Conservation (phyloP, 1,140 invertebrate species). For the Zaprionus lachaisei region DNA sequence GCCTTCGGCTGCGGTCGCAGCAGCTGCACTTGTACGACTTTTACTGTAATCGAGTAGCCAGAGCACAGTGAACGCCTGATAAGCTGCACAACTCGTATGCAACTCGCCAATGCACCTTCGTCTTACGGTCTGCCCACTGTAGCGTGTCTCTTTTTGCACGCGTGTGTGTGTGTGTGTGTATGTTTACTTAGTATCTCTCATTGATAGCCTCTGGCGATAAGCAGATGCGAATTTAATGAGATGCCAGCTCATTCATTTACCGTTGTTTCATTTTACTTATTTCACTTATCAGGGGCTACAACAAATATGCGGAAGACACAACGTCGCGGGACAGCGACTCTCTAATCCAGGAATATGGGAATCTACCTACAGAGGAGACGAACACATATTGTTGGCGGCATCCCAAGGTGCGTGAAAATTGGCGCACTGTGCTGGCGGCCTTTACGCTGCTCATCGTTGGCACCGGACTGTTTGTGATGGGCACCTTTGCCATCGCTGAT, state of each 20-base stretch:
- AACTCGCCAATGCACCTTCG: background rate
- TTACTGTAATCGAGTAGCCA: constrained; percentile 48
- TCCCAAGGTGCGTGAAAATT: constrained; percentile 93
- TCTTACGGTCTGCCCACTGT: constrained; percentile 2
- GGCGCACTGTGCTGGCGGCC: constrained; percentile 92
- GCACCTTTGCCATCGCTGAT: constrained; percentile 89
- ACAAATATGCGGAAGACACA: constrained; percentile 88
- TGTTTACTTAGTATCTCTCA: background rate
- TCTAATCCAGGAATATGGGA: constrained; percentile 90
- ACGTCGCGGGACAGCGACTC: constrained; percentile 92
- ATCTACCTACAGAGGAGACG: constrained; percentile 86
- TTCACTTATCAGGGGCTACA: constrained; percentile 86
- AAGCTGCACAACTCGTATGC: background rate
- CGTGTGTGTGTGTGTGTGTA: background rate
- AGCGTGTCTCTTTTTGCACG: background rate
- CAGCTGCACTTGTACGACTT: constrained; percentile 72
- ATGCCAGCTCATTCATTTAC: constrained; percentile 19
- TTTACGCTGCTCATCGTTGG: constrained; percentile 91
- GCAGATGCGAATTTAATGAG: constrained; percentile 21
- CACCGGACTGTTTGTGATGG: constrained; percentile 90
- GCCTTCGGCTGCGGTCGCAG: constrained; percentile 73
- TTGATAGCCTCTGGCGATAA: constrained; percentile 30
- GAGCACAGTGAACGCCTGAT: background rate
- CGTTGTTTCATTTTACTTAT: constrained; percentile 7
- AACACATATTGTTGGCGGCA: constrained; percentile 90